Percentiles rank a stretch among this genome's conserved stretches.
Conservation (phyloP, 2,888 invertebrate genomes). For the Blastobasis adustella region DNA sequence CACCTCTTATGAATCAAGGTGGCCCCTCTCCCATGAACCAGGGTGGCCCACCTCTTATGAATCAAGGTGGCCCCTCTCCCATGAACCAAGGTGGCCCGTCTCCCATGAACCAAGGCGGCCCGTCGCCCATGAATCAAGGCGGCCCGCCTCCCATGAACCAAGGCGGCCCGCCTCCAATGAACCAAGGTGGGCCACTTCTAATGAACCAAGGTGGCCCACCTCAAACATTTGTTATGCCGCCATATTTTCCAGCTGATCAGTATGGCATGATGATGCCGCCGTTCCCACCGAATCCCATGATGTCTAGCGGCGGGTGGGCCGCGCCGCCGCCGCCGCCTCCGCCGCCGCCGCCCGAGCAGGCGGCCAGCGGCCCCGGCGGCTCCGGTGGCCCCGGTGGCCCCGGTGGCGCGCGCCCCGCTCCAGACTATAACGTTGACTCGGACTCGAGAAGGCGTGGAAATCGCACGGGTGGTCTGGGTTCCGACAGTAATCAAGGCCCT, state of each 20-base stretch:
- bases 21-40: conserved; percentile 45
- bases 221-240: conserved; percentile 49
- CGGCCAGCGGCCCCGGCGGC: conserved; percentile 34
- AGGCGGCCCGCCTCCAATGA: conserved; percentile 51
- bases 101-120: conserved; percentile 28
- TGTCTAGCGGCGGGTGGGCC: conserved; percentile 42
- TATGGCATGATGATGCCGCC: conserved; percentile 58
- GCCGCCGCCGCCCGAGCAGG: conserved; percentile 58
- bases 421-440: conserved; percentile 59
- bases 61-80: conserved; percentile 24
- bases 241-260: conserved; percentile 57
- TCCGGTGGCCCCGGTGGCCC: conserved; percentile 27
- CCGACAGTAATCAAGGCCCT: conserved; percentile 25
- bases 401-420: conserved; percentile 53
- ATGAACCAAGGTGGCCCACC: conserved; percentile 37
- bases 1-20: conserved; percentile 49
- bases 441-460: conserved; percentile 64
- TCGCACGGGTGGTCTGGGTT: conserved; percentile 26
- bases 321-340: conserved; percentile 42
- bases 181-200: conserved; percentile 52
- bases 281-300: conserved; percentile 29
- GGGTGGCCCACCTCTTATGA: no score
- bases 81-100: conserved; percentile 58
- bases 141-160: conserved; percentile 34
- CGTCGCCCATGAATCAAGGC: no score